phyloP scores from a whole-genome alignment of 2,888 invertebrate genomes.

The Meliscaeva auricollis region DNA sequence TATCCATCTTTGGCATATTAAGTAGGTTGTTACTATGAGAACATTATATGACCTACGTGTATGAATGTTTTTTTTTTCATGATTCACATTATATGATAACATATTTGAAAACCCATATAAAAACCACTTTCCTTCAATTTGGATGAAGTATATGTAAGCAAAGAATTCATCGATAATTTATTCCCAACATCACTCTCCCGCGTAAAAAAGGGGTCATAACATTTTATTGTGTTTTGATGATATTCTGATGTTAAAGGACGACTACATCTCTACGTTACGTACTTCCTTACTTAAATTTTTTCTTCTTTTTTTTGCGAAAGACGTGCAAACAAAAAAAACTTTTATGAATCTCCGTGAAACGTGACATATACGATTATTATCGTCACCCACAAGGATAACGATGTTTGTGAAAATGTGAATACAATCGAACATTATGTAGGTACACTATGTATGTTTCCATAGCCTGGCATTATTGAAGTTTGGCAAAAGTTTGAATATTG shows the following conservation, averaged over 20 bases:
- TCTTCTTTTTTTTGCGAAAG: neutral
- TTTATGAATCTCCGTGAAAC: constrained; percentile 6
- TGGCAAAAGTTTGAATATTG: neutral
- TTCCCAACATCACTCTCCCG: neutral
- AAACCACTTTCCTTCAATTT: neutral
- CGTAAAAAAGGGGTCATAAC: constrained; percentile 10
- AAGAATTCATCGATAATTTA: constrained; percentile 25
- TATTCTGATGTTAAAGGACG: constrained; percentile 11
- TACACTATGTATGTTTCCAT: no score
- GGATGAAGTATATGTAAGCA: neutral
- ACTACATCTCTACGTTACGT: neutral
- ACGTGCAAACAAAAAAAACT: neutral
- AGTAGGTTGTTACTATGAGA: no score
- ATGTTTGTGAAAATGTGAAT: neutral
- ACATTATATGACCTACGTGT: no score
- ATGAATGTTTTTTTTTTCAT: no score
- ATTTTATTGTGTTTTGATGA: constrained; percentile 40
- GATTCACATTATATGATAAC: no score
- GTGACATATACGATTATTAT: neutral
- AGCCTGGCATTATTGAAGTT: neutral
- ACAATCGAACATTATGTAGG: neutral
- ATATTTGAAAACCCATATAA: neutral
- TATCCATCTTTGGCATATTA: no score
- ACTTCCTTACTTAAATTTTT: no score
- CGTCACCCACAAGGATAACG: neutral